Conservation (phyloP, 2,797 vertebrate species). For the Cichlasoma orientale region DNA sequence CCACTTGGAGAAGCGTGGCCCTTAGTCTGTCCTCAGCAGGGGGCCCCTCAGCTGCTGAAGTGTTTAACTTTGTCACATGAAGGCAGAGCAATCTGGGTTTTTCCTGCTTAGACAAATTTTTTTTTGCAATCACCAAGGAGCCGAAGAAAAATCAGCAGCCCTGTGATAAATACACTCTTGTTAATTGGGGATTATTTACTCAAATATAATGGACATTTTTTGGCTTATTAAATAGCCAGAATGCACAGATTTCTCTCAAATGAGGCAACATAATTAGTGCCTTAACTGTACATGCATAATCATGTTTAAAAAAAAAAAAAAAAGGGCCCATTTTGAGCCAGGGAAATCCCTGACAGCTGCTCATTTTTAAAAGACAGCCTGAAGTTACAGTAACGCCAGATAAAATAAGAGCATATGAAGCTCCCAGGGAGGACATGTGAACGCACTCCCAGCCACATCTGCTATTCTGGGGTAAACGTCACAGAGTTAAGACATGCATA, state of each 20-base stretch:
- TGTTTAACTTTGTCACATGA: conserved; percentile 4
- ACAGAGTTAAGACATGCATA: conserved; percentile 31
- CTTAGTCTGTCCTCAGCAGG: not conserved
- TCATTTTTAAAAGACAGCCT: not conserved
- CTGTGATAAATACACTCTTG: not conserved
- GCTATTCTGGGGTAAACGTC: conserved; percentile 41
- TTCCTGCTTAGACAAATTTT: not conserved
- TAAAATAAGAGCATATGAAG: not conserved
- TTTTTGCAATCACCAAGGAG: not conserved
- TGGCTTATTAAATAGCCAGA: not conserved
- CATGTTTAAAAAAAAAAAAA: not conserved
- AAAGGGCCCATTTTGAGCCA: not conserved
- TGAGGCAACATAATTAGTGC: not conserved
- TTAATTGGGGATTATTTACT: not conserved
- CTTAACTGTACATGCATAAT: not conserved
- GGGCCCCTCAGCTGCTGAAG: not conserved
- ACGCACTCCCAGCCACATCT: conserved; percentile 13
- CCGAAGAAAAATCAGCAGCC: not conserved
- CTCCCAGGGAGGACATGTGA: not conserved
- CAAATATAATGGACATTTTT: not conserved
- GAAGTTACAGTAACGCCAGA: not conserved
- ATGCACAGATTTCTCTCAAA: not conserved
- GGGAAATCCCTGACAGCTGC: not conserved
- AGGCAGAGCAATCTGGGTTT: not conserved
- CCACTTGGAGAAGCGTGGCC: conserved; percentile 14